Base-by-base conservation (phyloP, 2,113 vertebrate species). In the Spheniscus mendiculus region DNA sequence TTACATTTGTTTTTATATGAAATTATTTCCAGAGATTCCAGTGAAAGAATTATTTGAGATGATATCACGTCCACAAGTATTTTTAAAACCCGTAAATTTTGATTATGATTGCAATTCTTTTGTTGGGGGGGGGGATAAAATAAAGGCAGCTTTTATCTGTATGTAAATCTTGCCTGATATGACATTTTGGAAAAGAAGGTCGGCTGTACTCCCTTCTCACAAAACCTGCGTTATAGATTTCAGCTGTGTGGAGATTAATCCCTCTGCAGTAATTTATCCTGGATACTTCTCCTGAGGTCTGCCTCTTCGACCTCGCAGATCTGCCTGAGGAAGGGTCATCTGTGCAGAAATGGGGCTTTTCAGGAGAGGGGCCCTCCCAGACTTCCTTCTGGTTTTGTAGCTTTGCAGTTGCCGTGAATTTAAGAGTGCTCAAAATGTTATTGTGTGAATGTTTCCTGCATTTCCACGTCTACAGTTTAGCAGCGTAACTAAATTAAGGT, bases 1-100 rank as follows among this genome's bases (percentile, higher is more conserved):
- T 90, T 91, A 87, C 38, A 10, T 86, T 83, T 96, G 78, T 95
- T 96, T 94, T 94, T 55, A 32, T 90, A 66, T 1, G 38, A 70
- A 93, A 70, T 96, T 52, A 38, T 86, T 96, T 95, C 78, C 87
- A 91, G 94, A 36, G 27, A 30, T 83, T 95, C 70, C 81, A 53
- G 53, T 58, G 56, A 58, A 83, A 61, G 53, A 44, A 61, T 79
- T 78, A 61, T 69, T 91, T 79, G 73, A 82, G 58, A 61, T 69
- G 61, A 47, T 95, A 65, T 15, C 5, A 2, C 0, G 0, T 87
- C 44, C 86, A 73, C 15, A 74, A 77, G 53, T 87, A 22, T 77
- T 96, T 96, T 73, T 62, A 58, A 94, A 88, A 45, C 47, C 14
- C 2, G 2, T 58, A 70, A 9, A n/a, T 87, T 95, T 79, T 52